A percentile compares a stretch with the other conserved stretches of the same genome.
Conservation (phyloP, 2,113 vertebrate genomes). For the Brachirus orientalis region DNA sequence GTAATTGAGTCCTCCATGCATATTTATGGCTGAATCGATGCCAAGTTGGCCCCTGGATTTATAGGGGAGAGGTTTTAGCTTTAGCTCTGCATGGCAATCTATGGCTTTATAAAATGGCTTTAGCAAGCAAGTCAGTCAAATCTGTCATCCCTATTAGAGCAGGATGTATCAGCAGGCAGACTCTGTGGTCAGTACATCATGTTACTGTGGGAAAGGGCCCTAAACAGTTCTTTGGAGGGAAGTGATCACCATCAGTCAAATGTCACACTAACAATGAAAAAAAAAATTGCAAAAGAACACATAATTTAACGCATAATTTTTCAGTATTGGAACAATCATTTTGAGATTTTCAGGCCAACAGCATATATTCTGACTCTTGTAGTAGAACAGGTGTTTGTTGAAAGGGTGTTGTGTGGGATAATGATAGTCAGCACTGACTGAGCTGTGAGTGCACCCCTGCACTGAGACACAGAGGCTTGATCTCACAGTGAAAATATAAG, state of each 20-base stretch:
- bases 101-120: slow-evolving; percentile 74
- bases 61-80: slow-evolving; percentile 62
- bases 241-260: no score
- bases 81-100: slow-evolving; percentile 49
- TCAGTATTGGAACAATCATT: no score
- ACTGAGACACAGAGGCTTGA: no score
- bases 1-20: slow-evolving; percentile 70
- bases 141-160: slow-evolving; percentile 56
- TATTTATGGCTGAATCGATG: slow-evolving; percentile 73
- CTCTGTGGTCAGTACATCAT: slow-evolving; percentile 40
- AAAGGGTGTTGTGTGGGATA: no score
- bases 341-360: no score
- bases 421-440: no score
- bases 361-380: no score
- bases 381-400: no score
- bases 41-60: slow-evolving; percentile 61
- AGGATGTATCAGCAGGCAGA: slow-evolving; percentile 40
- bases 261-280: slow-evolving; percentile 5
- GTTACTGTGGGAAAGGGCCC: slow-evolving; percentile 22
- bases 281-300: neutral
- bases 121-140: slow-evolving; percentile 63
- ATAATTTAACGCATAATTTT: no score
- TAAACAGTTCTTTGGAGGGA: no score
- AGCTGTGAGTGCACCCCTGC: no score
- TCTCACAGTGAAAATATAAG: no score